Percentiles rank a stretch among this genome's conserved stretches.
phyloP scores from a whole-genome alignment of 2,888 invertebrate species.

The Cheiracanthium punctorium region DNA sequence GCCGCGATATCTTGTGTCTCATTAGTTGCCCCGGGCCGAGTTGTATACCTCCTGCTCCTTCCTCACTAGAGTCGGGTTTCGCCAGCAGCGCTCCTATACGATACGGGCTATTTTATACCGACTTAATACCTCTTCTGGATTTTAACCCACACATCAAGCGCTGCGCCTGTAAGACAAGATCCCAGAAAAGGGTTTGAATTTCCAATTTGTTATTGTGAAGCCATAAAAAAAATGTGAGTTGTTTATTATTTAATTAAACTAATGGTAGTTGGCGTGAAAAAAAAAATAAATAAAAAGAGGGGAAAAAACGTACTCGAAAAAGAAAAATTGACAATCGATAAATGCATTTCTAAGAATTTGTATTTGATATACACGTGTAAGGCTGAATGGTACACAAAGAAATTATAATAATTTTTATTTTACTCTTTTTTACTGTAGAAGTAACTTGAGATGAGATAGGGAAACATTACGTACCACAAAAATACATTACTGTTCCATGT shows the following conservation, averaged over 20 bases:
- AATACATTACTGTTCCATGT: no score
- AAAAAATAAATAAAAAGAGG: background rate
- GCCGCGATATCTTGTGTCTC: slow-evolving; percentile 64
- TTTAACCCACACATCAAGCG: slow-evolving; percentile 54
- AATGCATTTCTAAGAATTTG: no score
- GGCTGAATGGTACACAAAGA: no score
- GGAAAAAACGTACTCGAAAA: no score
- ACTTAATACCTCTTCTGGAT: slow-evolving; percentile 22
- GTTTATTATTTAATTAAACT: slow-evolving; percentile 10
- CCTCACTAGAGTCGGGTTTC: slow-evolving; percentile 39
- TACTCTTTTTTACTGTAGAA: no score
- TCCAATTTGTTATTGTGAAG: slow-evolving; percentile 59
- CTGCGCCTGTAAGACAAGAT: slow-evolving; percentile 29
- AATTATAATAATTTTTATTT: no score
- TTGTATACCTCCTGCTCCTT: slow-evolving; percentile 62
- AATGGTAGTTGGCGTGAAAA: background rate
- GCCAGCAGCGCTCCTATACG: slow-evolving; percentile 49
- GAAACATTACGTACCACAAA: no score
- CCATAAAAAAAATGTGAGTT: slow-evolving; percentile 30
- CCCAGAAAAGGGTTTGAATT: slow-evolving; percentile 53
- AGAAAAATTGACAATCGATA: no score
- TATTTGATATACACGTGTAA: no score
- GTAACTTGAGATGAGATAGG: no score
- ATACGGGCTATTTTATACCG: slow-evolving; percentile 67
- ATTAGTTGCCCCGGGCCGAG: slow-evolving; percentile 66